Conservation (phyloP, 2,888 invertebrate genomes). For the Ormyrus rosae region DNA sequence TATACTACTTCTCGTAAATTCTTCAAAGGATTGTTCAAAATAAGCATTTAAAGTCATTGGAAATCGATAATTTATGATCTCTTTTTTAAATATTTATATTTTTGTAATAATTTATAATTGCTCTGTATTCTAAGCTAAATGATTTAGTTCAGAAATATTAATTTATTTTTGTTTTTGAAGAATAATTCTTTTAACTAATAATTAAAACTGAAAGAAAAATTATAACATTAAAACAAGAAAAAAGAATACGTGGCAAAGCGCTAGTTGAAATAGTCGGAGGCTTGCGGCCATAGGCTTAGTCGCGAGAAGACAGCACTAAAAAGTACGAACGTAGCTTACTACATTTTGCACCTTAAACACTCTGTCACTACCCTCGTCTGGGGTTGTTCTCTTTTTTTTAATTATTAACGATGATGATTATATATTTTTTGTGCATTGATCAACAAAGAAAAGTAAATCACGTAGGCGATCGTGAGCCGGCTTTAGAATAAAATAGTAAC, state of each 20-base stretch:
- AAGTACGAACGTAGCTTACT: constrained; percentile 70
- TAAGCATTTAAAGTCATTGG: constrained; percentile 9
- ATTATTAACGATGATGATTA: constrained; percentile 7
- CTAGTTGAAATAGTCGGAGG: constrained; percentile 57
- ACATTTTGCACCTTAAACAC: constrained; percentile 72
- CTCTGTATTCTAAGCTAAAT: too few species aligned
- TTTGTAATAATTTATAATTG: neutral
- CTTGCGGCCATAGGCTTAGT: constrained; percentile 66
- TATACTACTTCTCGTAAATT: neutral
- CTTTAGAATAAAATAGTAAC: constrained; percentile 20
- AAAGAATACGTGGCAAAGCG: constrained; percentile 42
- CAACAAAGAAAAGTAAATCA: constrained; percentile 28
- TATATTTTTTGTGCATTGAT: constrained; percentile 33
- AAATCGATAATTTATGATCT: neutral
- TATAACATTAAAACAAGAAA: neutral
- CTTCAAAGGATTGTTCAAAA: constrained; percentile 18
- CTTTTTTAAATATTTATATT: neutral
- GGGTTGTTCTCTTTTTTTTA: constrained; percentile 40
- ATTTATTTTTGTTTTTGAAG: too few species aligned
- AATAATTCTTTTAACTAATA: too few species aligned
- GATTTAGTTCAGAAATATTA: too few species aligned
- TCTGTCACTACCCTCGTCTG: constrained; percentile 62
- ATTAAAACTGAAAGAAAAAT: neutral
- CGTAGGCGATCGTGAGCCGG: constrained; percentile 52
- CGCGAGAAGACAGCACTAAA: constrained; percentile 66